phyloP scores from a whole-genome alignment of 2,113 vertebrate genomes.

The Xenotilapia longispinis region DNA sequence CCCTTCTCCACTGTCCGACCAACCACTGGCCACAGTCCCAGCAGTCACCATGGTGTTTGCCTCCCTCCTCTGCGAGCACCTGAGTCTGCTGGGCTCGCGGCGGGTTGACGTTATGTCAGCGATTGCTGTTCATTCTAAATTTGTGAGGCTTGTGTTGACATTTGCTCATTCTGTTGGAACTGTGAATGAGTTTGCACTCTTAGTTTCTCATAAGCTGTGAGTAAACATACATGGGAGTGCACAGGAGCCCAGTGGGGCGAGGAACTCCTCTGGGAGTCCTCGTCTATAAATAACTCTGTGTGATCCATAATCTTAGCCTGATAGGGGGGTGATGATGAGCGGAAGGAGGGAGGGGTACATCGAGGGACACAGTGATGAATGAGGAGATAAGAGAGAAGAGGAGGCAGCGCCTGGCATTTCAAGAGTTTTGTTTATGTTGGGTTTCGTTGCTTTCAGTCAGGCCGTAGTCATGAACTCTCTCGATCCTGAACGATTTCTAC shows the following conservation, averaged over 20 bases:
- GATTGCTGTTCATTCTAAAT: conserved; percentile 8
- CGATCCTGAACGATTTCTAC: not conserved
- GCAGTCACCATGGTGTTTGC: conserved; percentile 46
- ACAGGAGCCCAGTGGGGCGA: conserved; percentile 11
- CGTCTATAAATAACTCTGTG: conserved; percentile 57
- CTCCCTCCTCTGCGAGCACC: conserved; percentile 16
- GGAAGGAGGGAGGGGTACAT: not conserved
- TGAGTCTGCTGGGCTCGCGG: not conserved
- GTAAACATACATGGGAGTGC: conserved; percentile 1
- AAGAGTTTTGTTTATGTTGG: not conserved
- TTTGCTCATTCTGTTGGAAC: not conserved
- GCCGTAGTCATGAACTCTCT: not conserved
- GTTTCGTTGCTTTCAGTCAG: not conserved
- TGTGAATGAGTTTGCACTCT: not conserved
- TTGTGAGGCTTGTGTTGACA: not conserved
- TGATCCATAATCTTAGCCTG: conserved; percentile 44
- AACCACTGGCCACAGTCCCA: conserved; percentile 9
- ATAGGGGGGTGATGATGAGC: not conserved
- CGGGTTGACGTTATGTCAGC: not conserved
- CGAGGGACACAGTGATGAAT: not conserved
- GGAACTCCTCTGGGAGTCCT: conserved; percentile 46
- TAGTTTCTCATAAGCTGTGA: not conserved
- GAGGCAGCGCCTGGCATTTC: not conserved
- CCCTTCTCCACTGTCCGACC: not conserved
- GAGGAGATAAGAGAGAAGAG: not conserved